phyloP scores from a whole-genome alignment of 2,797 vertebrate genomes.

The Alfaro cultratus region DNA sequence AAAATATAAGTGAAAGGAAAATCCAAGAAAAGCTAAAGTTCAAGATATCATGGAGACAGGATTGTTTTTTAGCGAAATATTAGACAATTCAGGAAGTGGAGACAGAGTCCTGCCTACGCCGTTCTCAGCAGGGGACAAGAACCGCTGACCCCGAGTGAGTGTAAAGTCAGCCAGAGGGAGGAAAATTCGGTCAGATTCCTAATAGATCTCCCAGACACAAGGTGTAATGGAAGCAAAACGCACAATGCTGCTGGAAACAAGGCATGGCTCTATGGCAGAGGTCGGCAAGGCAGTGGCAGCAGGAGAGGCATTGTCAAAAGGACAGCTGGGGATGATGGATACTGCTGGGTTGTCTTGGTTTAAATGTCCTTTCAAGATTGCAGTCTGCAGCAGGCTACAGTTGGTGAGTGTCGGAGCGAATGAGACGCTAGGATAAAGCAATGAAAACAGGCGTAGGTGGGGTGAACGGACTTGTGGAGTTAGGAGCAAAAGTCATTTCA shows the following conservation, averaged over 20 bases:
- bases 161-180: conserved; percentile 2
- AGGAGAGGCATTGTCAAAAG: not conserved
- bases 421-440: conserved; percentile 5
- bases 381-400: not conserved
- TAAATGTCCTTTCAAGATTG: conserved; percentile 6
- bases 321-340: not conserved
- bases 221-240: conserved; percentile 6
- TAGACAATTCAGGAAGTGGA: conserved; percentile 23
- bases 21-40: conserved; percentile 9
- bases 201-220: not conserved
- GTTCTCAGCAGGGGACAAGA: conserved; percentile 25
- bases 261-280: not conserved
- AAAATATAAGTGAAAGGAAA: conserved; percentile 3
- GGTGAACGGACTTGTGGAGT: not conserved
- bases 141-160: conserved; percentile 27
- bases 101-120: not conserved
- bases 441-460: conserved; percentile 5
- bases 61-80: conserved; percentile 18
- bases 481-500: conserved; percentile 7
- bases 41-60: conserved; percentile 10
- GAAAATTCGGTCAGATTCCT: conserved; percentile 14
- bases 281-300: not conserved
- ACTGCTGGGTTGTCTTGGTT: conserved; percentile 2
- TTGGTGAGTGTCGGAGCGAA: conserved; percentile 5
- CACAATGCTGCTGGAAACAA: conserved; percentile 12